A percentile compares a stretch with the other conserved stretches of the same genome.
Evolutionary conservation across 2,797 vertebrate species (phyloP).

Genomic region (Labroides dimidiatus): DNA sequence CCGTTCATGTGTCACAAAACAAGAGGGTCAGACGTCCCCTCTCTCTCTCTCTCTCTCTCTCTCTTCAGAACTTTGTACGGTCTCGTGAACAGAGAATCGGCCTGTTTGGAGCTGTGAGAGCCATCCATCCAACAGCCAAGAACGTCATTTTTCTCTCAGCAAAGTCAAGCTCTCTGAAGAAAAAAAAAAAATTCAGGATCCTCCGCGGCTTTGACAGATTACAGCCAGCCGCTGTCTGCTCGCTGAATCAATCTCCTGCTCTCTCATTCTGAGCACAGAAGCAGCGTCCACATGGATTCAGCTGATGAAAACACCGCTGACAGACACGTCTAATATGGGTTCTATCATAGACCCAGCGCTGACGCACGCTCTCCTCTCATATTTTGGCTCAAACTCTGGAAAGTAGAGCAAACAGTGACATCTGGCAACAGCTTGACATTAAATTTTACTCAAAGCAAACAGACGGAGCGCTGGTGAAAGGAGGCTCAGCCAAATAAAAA

Average conservation of each 20-base stretch:
- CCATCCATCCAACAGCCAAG: slow-evolving; percentile 42
- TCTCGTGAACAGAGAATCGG: slow-evolving; percentile 18
- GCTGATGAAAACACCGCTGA: slow-evolving; percentile 61
- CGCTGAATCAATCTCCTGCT: slow-evolving; percentile 41
- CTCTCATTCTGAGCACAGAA: slow-evolving; percentile 5
- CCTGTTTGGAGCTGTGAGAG: slow-evolving; percentile 15
- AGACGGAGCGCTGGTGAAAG: background rate
- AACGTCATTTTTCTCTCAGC: slow-evolving; percentile 56
- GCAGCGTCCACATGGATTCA: slow-evolving; percentile 39
- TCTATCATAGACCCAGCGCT: slow-evolving; percentile 26
- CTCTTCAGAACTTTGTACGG: slow-evolving; percentile 25
- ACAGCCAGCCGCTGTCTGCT: slow-evolving; percentile 34
- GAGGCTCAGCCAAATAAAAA: slow-evolving; percentile 1
- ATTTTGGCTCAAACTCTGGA: slow-evolving; percentile 35
- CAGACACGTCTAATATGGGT: slow-evolving; percentile 50
- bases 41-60: no score
- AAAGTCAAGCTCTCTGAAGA: slow-evolving; percentile 28
- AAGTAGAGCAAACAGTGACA: slow-evolving; percentile 43
- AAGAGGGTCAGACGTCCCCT: slow-evolving; percentile 57
- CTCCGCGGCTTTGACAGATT: slow-evolving; percentile 54
- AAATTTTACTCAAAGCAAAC: slow-evolving; percentile 17
- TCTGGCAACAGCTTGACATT: slow-evolving; percentile 31
- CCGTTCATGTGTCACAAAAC: slow-evolving; percentile 11
- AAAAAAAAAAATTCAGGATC: slow-evolving; percentile 27
- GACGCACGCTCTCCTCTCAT: slow-evolving; percentile 23